Conservation (phyloP, 2,888 invertebrate genomes). For the Agriotes lineatus region DNA sequence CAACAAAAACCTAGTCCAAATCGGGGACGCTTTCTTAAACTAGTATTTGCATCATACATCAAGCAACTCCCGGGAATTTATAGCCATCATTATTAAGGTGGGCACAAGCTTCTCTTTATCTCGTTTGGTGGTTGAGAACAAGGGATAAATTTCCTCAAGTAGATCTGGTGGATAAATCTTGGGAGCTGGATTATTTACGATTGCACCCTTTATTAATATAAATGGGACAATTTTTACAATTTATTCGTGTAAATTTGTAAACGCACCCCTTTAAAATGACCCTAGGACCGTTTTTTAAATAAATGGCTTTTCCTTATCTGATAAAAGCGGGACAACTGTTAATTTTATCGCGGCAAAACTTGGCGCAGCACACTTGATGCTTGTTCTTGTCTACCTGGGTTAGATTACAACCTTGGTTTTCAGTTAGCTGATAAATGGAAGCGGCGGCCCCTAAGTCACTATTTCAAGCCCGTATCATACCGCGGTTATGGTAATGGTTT, state of each 20-base stretch:
- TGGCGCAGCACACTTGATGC: no score
- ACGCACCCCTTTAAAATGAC: constrained; percentile 4
- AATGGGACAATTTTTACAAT: constrained; percentile 30
- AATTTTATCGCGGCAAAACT: no score
- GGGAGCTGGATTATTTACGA: constrained; percentile 11
- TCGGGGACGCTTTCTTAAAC: constrained; percentile 10
- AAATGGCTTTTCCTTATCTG: constrained; percentile 3
- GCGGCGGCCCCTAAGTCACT: no score
- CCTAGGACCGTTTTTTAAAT: not conserved
- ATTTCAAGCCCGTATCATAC: no score
- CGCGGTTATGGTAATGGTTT: no score
- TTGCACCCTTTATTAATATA: constrained; percentile 33
- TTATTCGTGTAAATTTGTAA: constrained; percentile 24
- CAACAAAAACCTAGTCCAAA: not conserved
- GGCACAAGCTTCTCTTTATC: constrained; percentile 21
- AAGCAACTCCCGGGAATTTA: constrained; percentile 10
- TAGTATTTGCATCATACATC: not conserved
- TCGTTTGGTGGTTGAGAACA: not conserved
- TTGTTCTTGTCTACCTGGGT: no score
- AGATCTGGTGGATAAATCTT: constrained; percentile 14
- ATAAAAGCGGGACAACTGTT: constrained; percentile 27
- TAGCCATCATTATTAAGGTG: constrained; percentile 20
- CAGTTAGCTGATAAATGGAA: no score
- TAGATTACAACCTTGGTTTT: no score
- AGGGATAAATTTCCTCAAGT: constrained; percentile 9